These are phyloP conservation scores for Petromus typicus DNA, from an alignment of 2,113 vertebrate genomes.

Conservation along the genomic window DNA sequence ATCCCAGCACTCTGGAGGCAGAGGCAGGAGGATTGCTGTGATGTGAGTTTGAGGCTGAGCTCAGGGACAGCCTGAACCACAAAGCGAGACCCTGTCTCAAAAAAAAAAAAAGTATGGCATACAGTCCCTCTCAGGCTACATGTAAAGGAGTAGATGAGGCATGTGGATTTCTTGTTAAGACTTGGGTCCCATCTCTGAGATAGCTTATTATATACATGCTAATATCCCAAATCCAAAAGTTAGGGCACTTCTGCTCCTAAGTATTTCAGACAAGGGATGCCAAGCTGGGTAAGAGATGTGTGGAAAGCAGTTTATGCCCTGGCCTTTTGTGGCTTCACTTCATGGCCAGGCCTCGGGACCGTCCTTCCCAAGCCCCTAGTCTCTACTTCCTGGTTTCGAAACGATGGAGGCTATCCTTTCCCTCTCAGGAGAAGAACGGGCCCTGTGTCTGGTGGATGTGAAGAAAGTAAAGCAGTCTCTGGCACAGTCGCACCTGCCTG, in stretches of 20 bases:
- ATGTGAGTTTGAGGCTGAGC: too few species aligned
- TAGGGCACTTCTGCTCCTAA: neutral
- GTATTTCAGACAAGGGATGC: neutral
- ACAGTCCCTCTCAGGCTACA: neutral
- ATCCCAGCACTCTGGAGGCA: too few species aligned
- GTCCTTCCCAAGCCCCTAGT: accelerated
- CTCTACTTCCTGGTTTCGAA: neutral
- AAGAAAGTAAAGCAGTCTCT: conserved; percentile 98
- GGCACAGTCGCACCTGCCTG: conserved; percentile 97
- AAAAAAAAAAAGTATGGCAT: neutral
- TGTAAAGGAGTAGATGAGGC: neutral
- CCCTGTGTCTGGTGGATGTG: conserved; percentile 96
- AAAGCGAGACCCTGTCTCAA: too few species aligned
- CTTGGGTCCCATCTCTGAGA: neutral
- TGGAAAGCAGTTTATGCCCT: neutral
- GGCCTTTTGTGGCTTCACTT: neutral
- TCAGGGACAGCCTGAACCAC: too few species aligned
- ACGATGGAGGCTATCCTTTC: neutral
- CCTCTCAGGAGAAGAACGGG: conserved; percentile 94
- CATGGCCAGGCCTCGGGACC: neutral
- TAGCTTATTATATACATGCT: neutral
- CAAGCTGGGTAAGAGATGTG: neutral
- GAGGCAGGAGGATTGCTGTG: too few species aligned
- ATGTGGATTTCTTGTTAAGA: neutral
- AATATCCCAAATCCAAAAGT: neutral